Evolutionary conservation across 2,113 vertebrate genomes (phyloP).

Genomic region (Petroica traversi): DNA sequence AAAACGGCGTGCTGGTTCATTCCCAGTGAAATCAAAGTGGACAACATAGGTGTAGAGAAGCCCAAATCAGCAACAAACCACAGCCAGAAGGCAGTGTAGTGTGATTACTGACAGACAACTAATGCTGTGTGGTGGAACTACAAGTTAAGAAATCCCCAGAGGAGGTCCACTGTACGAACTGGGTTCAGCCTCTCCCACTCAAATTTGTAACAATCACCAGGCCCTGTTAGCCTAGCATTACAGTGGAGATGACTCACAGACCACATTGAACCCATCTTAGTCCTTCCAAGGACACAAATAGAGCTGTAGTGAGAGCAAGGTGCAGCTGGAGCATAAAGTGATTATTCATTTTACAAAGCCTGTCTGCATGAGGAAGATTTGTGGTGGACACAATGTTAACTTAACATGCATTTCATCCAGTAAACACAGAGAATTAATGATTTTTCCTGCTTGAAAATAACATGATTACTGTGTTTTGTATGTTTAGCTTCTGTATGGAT

Average conservation of each 20-base stretch:
- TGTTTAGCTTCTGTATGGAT: neutral
- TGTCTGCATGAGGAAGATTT: neutral
- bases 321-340: neutral
- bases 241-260: neutral
- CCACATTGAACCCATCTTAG: fast-evolving
- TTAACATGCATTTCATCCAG: neutral
- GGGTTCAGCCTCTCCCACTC: neutral
- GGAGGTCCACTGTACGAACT: fast-evolving
- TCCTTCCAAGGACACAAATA: neutral
- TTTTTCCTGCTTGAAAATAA: neutral
- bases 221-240: neutral
- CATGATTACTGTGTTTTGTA: fast-evolving
- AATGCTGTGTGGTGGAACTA: fast-evolving
- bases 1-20: neutral
- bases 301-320: neutral
- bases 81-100: neutral
- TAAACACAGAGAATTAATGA: neutral
- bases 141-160: neutral
- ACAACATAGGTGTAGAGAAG: neutral
- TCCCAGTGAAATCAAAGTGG: neutral
- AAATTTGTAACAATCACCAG: neutral
- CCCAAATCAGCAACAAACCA: neutral
- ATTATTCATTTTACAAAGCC: neutral
- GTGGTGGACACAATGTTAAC: neutral
- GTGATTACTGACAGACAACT: neutral